Evolutionary conservation across 2,888 invertebrate species (phyloP), one percentile per base, ranked within the genome.

Genomic region (Apodemia duryi): DNA sequence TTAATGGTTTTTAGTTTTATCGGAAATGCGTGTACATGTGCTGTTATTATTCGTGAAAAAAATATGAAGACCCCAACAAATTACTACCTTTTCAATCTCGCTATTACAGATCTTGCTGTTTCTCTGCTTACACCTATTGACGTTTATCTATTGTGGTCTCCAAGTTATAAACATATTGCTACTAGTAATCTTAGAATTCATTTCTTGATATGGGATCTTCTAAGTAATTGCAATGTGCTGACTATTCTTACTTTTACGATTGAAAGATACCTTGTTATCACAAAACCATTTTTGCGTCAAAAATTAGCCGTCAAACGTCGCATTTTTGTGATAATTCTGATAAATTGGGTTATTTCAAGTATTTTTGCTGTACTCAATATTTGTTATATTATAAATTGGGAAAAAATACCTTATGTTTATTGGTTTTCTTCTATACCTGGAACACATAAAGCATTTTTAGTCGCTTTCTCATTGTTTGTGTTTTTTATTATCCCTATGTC

Each of bases 71-170:
- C 95, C 0, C 94, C 95, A 3, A 95, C 95, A 38, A 95, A 95
- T 80, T 95, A 94, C 78, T 95, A 95, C 77, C 85, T 95, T 61
- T 94, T 95, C 82, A 94, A 94, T 77, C 82, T 95, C 69, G 94
- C 95, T 6, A 84, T 95, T 6, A 94, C 94, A 5, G 95, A 95
- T n/a, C 85, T 96, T 0, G 80, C 95, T 13, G 89, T 95, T 28
- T 87, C 95, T 1, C 79, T 95, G 2, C 93, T 95, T 75, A 89
- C 97, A 70, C 97, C 97, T 0, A 93, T 95, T 63, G 97, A 97
- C 78, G 93, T 96, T 69, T 95, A 96, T 80, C 92, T 92, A 64
- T 93, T 62, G 6, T 62, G 62, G 62, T 7, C 51, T 28, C 10
- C 49, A 11, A 11, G 46, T 5, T 28, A 28, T 35, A 21, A 11